Percentiles rank a stretch among this genome's conserved stretches.
Evolutionary conservation across 2,797 vertebrate genomes (phyloP).

Genomic region (Ctenosaura bakeri): DNA sequence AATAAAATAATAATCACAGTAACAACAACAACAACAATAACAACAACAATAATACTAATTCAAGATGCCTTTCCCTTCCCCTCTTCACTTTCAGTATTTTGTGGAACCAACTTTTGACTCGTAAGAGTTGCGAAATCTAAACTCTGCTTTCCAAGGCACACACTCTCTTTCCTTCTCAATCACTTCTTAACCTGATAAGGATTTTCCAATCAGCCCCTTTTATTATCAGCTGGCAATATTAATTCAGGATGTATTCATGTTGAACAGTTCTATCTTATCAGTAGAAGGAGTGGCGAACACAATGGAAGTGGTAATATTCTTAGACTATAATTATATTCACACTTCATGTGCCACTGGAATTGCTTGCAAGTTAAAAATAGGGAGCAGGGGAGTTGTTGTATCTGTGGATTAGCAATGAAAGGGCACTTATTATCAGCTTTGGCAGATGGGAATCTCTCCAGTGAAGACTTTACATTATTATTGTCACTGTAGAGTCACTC

Average conservation of each 20-base stretch:
- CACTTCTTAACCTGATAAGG: conserved; percentile 76
- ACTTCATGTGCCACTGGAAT: conserved; percentile 67
- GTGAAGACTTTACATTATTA: conserved; percentile 30
- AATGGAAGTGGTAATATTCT: conserved; percentile 77
- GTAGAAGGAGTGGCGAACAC: conserved; percentile 68
- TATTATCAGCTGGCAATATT: conserved; percentile 79
- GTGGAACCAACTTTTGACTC: background rate
- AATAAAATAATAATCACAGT: no score
- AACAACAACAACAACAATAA: no score
- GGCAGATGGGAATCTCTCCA: conserved; percentile 26
- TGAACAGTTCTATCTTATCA: conserved; percentile 81
- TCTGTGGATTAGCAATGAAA: conserved; percentile 54
- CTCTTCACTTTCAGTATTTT: background rate
- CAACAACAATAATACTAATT: background rate
- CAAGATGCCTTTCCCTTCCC: background rate
- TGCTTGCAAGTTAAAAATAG: conserved; percentile 64
- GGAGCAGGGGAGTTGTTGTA: conserved; percentile 26
- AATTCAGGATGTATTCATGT: conserved; percentile 78
- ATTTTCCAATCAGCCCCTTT: conserved; percentile 81
- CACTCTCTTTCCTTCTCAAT: conserved; percentile 64
- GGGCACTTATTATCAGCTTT: conserved; percentile 52
- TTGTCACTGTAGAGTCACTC: conserved; percentile 19
- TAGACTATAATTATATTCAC: conserved; percentile 78
- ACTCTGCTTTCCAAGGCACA: background rate
- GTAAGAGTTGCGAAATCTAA: background rate